Evolutionary conservation across 2,888 invertebrate genomes (phyloP), one percentile per base, ranked within the genome.

Genomic region (Scrobipalpa costella): DNA sequence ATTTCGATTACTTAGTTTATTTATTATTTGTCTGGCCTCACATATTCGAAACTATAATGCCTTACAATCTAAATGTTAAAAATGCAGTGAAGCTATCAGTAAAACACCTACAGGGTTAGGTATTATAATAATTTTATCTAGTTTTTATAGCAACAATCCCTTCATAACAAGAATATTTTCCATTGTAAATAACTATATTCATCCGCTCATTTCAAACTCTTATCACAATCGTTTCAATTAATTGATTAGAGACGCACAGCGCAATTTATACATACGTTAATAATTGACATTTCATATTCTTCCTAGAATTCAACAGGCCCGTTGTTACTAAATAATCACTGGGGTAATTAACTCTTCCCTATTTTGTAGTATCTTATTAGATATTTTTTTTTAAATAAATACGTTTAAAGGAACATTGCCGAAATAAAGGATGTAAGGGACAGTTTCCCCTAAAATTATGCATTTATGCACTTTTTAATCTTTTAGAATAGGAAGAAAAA

Each of bases 211-310:
- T 1, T 40, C 40, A 44, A 17, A 40, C 11, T 40, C 44, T 27
- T 59, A 59, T 59, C 58, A 59, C 58, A 59, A 40, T 21, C 40
- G 36, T 57, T 57, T 34, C 19, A 57, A 21, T 57, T 40, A 40
- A 49, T 58, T 65, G 34, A 61, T 67, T 67, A n/a, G n/a, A 66
- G 64, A 66, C 66, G 13, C 62, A 62, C 36, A 60, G 61, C 58
- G 11, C 19, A 44, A 13, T 19, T 33, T 21, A 11, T 17, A n/a
- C 49, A 9, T 40, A 13, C 13, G 13, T 40, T 17, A 27, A 55
- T 55, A 55, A 55, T 55, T 55, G 52, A 55, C n/a, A n/a, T n/a
- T n/a, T n/a, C 52, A 55, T 49, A 19, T 49, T 40, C n/a, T 13
- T 13, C n/a, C 38, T 1, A 38, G 9, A 38, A 38, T 38, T 9